Conservation (phyloP, 1,140 invertebrate species). For the Tetragonula clypearis region DNA sequence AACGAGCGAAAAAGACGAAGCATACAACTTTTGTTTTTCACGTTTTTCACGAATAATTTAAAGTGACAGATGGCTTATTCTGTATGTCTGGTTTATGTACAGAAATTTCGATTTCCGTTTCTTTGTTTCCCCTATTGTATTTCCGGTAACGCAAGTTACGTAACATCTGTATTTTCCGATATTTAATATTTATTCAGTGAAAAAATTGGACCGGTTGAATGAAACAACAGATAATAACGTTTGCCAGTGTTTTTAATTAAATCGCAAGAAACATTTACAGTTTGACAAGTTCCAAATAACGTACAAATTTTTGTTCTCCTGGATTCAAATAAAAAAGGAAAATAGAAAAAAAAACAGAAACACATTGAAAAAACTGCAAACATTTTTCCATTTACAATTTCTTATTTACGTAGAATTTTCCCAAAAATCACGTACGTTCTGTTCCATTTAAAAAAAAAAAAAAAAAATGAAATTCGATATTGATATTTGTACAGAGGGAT, state of each 20-base stretch:
- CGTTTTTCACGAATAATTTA: too few species aligned
- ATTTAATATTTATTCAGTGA: slow-evolving; percentile 2
- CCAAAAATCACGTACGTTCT: neutral
- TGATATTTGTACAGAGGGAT: neutral
- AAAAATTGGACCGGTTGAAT: neutral
- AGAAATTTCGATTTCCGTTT: neutral
- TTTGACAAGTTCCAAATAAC: neutral
- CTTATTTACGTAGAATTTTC: neutral
- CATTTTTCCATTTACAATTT: neutral
- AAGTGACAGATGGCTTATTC: too few species aligned
- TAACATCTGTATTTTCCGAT: neutral
- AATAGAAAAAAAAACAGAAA: neutral
- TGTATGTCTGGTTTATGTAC: neutral
- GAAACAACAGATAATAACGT: neutral
- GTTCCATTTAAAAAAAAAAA: neutral
- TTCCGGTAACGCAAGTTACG: neutral
- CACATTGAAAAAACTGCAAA: neutral
- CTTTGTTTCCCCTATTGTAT: neutral
- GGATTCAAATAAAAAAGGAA: neutral
- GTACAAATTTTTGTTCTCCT: neutral
- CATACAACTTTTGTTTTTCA: too few species aligned
- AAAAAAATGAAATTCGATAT: neutral
- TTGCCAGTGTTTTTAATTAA: neutral
- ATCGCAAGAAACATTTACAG: neutral
- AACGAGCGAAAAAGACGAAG: too few species aligned